A percentile compares a stretch with the other conserved stretches of the same genome.
Conservation (phyloP, 1,140 invertebrate species). For the Papilio polyxenes region DNA sequence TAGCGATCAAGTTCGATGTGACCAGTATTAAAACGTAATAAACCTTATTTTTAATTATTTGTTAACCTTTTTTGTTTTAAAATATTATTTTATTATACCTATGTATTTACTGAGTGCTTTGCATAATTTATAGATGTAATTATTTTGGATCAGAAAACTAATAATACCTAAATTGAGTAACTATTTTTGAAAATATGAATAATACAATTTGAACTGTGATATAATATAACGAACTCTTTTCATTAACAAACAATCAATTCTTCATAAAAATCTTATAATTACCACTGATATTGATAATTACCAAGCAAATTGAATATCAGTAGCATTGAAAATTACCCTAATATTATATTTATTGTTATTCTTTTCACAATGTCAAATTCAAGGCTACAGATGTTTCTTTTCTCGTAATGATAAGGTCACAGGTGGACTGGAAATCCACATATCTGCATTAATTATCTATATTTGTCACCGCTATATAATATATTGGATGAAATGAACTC, state of each 20-base stretch:
- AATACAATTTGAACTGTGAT: no score
- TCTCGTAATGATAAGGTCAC: constrained; percentile 45
- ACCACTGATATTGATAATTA: neutral
- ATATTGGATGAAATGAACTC: no score
- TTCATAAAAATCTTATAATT: neutral
- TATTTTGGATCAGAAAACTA: no score
- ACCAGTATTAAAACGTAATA: constrained; percentile 57
- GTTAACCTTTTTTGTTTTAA: constrained; percentile 11
- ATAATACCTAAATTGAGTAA: no score
- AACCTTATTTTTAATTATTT: constrained; percentile 24
- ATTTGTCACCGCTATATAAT: no score
- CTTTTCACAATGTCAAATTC: constrained; percentile 29
- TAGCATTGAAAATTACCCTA: neutral
- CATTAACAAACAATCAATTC: no score
- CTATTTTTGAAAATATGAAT: no score
- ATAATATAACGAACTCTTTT: no score
- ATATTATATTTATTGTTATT: neutral
- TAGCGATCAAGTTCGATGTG: constrained; percentile 66
- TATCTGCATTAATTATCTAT: neutral
- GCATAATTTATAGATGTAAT: neutral
- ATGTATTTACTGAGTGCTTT: neutral
- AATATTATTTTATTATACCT: neutral
- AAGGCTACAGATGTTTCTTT: constrained; percentile 57
- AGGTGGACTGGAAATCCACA: constrained; percentile 27
- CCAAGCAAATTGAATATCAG: neutral